Evolutionary conservation across 1,140 invertebrate species (phyloP), one percentile per base, ranked within the genome.

Genomic region (Listronotus oregonensis): DNA sequence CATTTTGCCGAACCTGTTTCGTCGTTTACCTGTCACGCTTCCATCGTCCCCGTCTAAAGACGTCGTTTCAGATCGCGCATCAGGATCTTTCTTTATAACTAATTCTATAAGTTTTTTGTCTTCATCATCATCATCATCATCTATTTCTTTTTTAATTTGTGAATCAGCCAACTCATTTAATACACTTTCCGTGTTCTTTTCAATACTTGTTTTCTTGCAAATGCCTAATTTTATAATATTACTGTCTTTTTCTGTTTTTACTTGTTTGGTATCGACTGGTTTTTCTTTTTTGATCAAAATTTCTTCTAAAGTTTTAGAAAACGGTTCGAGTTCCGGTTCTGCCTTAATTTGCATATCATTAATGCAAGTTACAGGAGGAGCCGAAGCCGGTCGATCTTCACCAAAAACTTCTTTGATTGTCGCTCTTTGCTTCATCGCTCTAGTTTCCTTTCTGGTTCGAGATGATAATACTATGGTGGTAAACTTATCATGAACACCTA

Each of bases 381-480:
- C 83, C 2, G 83, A 84, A 0, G 88, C 87, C 0, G 88, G 87
- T 8, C 88, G 78, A 73, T 89, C 85, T 37, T 88, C 89, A 3
- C 90, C 90, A 76, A 92, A 93, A 0, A 92, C 89, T 78, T 91
- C 89, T 66, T 88, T 85, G 32, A 92, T 91, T 1, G 89, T 91
- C 9, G 90, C 89, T 69, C 88, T 82, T 70, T 90, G 87, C 76
- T 90, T 90, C 71, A 90, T 78, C 15, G 90, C 82, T 67, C 88
- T 83, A n/a, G 87, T 90, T 75, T 91, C 89, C 14, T 87, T 91
- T 69, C 90, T 82, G 6, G 90, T 92, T 67, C 90, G 81, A 21
- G 88, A 88, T 72, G 90, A 88, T 47, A 91, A 73, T 14, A 92
- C 85, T 17, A 90, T 83, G 0, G 90, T 88, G 9, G 88, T 85